Percentiles rank a stretch among this genome's conserved stretches.
Evolutionary conservation across 2,888 invertebrate species (phyloP).

Genomic region (Gymnosoma rotundatum): DNA sequence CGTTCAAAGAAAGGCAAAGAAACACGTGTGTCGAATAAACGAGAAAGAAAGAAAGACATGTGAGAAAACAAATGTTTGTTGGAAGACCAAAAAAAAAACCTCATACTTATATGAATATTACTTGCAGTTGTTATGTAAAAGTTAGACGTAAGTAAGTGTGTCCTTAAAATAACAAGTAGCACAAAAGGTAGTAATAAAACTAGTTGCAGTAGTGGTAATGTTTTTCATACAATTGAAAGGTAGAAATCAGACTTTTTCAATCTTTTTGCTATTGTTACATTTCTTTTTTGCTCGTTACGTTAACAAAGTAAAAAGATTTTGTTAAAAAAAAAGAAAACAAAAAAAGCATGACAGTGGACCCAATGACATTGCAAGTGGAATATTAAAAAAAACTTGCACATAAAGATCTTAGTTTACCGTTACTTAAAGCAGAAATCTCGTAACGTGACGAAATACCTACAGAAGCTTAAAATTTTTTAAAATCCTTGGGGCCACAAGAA

Average conservation of each 20-base stretch:
- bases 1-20: not conserved
- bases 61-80: slow-evolving; percentile 14
- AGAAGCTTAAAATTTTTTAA: too few relatives aligned
- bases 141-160: slow-evolving; percentile 17
- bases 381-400: too few relatives aligned
- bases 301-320: not conserved
- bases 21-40: slow-evolving; percentile 31
- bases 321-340: not conserved
- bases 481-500: too few relatives aligned
- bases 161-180: slow-evolving; percentile 11
- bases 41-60: not conserved
- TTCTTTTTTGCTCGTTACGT: not conserved
- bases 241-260: slow-evolving; percentile 35
- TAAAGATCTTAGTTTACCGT: too few relatives aligned
- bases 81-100: not conserved
- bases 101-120: not conserved
- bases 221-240: slow-evolving; percentile 46
- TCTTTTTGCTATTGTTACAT: not conserved
- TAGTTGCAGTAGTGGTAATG: slow-evolving; percentile 4
- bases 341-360: not conserved
- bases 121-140: not conserved
- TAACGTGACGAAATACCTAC: too few relatives aligned
- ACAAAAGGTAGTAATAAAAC: not conserved
- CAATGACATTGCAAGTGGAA: not conserved
- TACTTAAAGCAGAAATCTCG: too few relatives aligned